phyloP scores from a whole-genome alignment of 2,797 vertebrate genomes.

The Typhlichthys eigenmanni region DNA sequence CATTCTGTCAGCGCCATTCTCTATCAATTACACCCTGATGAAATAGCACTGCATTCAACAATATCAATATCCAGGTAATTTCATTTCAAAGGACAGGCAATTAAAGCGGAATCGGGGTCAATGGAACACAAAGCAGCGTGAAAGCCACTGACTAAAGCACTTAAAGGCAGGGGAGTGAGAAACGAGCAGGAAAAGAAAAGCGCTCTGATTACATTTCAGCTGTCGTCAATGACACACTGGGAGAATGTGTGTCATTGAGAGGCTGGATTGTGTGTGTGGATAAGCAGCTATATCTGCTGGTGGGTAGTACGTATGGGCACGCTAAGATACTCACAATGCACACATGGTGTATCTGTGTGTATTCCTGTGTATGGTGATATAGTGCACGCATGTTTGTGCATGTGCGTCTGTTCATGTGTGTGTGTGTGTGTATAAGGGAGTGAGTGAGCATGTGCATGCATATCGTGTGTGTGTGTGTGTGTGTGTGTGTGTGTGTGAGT shows the following conservation, averaged over 20 bases:
- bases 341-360: neutral
- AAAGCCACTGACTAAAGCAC: slow-evolving; percentile 75
- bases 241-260: slow-evolving; percentile 65
- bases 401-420: neutral
- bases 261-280: slow-evolving; percentile 20
- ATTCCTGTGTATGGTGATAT: neutral
- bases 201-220: slow-evolving; percentile 79
- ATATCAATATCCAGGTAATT: slow-evolving; percentile 79
- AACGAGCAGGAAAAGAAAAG: slow-evolving; percentile 68
- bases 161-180: slow-evolving; percentile 74
- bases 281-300: slow-evolving; percentile 15
- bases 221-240: slow-evolving; percentile 82
- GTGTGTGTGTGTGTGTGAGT: neutral
- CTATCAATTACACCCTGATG: slow-evolving; percentile 66
- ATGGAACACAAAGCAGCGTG: slow-evolving; percentile 74
- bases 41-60: slow-evolving; percentile 69
- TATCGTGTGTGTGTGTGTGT: neutral
- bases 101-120: slow-evolving; percentile 75
- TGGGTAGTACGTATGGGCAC: slow-evolving; percentile 1
- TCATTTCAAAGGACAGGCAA: slow-evolving; percentile 77
- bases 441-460: neutral
- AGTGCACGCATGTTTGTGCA: neutral
- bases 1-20: slow-evolving; percentile 56
- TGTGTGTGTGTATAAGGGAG: neutral
- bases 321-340: no score